Evolutionary conservation across 2,797 vertebrate genomes (phyloP), one percentile per base, ranked within the genome.

Genomic region (Myotis vivesi): DNA sequence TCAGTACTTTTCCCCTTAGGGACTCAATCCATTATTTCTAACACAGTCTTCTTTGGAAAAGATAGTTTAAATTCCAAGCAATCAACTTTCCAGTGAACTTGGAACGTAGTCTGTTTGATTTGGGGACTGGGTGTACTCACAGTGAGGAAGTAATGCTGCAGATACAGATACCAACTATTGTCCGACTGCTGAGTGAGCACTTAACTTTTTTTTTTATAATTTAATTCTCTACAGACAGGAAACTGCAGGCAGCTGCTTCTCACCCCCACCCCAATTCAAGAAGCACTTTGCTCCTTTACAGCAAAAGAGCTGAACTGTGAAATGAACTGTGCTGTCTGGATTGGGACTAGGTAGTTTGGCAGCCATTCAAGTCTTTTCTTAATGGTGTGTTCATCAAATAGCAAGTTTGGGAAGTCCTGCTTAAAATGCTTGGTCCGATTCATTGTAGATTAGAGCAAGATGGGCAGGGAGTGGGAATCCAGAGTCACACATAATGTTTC

Each of bases 211-310:
- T 93, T 64, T 11, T 15, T 5, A 30, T 66, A 49, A 71, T 59
- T 85, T 51, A 64, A 82, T 94, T 92, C 81, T 88, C 15, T 66
- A 46, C 72, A 80, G 77, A 59, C 23, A 85, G 55, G 81, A 89
- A 93, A 95, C 51, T 28, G 8, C 33, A 94, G 46, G 30, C 25
- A 87, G 79, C 68, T 80, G 62, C 72, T 64, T 62, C 87, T 62
- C 59, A 30, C 59, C 62, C n/a, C 3, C 72, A 0, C 16, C 22
- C 12, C 41, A 59, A 30, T 91, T 62, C 46, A 57, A 66, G 46
- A 69, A 59, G 49, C 33, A 36, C 49, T 64, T 84, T 93, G 44
- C 64, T 91, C 44, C 82, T 73, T 73, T 91, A 36, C n/a, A 88
- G 81, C 53, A 44, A 79, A 73, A 30, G 41, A 90, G 41, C 64